Evolutionary conservation across 1,140 invertebrate genomes (phyloP), one percentile per base, ranked within the genome.

Genomic region (Pogonomyrmex californicus): DNA sequence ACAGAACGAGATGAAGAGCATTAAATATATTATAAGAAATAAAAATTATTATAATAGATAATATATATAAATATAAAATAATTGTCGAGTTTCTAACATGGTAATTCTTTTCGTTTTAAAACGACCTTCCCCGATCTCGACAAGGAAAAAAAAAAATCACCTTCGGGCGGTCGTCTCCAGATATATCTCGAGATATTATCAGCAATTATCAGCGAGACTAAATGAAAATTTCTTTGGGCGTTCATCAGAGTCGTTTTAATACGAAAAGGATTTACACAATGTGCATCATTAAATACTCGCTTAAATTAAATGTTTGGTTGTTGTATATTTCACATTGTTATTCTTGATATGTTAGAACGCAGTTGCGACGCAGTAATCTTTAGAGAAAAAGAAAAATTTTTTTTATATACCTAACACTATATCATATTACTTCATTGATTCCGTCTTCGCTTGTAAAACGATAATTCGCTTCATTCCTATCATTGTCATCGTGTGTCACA

Each of bases 31-130:
- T 91, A 91, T 91, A 92, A 93, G 89, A 91, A 88, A 93, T 93
- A 90, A 93, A 89, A 87, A 92, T 87, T 82, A 92, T 91, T 91
- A 92, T 90, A 91, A 93, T 91, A 93, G 91, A 92, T 93, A 91
- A 93, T 92, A 94, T 93, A 93, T 92, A 82, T 70, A 66, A 60
- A 56, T 75, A 76, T 77, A 66, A 38, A 77, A 92, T 91, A 88
- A 92, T 93, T 93, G 89, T 92, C 88, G 89, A 92, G 92, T 58
- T 51, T 73, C 54, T 91, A 90, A 82, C 65, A 76, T 78, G 73
- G 71, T 71, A 41, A 85, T 87, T 92, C 87, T 92, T 89, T 93
- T 92, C 86, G 85, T 91, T 86, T 88, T 86, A 86, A 88, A 91
- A 87, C 71, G 81, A 86, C 87, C 86, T 88, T 90, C 75, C 88